These are phyloP conservation scores for Dipodomys merriami DNA, from an alignment of 2,113 vertebrate species.

Conservation along the genomic window DNA sequence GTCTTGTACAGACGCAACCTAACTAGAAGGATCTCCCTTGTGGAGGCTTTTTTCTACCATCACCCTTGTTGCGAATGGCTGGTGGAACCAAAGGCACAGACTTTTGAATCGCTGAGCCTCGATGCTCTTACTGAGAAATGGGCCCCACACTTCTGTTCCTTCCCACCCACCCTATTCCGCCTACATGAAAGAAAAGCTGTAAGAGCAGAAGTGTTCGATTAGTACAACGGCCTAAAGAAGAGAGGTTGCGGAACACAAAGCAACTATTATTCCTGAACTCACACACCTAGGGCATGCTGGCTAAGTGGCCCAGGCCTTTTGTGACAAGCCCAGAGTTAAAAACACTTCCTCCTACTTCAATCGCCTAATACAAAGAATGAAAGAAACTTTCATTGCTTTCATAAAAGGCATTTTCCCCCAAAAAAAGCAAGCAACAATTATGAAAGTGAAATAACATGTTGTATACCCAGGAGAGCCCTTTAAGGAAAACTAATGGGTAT, in stretches of 20 bases:
- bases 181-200: background rate
- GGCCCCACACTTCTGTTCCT: background rate
- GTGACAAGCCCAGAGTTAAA: constrained; percentile 1
- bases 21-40: too few relatives aligned
- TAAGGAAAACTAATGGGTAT: constrained; percentile 27
- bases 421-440: constrained; percentile 50
- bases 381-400: background rate
- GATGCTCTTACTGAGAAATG: background rate
- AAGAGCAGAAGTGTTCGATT: constrained; percentile 4
- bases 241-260: constrained; percentile 4
- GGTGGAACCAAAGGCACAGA: background rate
- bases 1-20: background rate
- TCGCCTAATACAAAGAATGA: background rate
- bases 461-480: background rate
- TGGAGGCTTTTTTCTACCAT: background rate
- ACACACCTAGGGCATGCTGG: background rate
- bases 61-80: accelerated
- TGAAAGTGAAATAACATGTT: background rate
- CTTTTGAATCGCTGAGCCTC: background rate
- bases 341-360: background rate
- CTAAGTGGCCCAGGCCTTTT: constrained; percentile 20
- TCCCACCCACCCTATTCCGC: background rate
- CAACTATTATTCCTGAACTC: constrained; percentile 12
- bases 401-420: constrained; percentile 26
- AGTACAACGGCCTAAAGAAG: background rate